Evolutionary conservation across 2,113 vertebrate genomes (phyloP), one percentile per base, ranked within the genome.

Genomic region (Cairina moschata): DNA sequence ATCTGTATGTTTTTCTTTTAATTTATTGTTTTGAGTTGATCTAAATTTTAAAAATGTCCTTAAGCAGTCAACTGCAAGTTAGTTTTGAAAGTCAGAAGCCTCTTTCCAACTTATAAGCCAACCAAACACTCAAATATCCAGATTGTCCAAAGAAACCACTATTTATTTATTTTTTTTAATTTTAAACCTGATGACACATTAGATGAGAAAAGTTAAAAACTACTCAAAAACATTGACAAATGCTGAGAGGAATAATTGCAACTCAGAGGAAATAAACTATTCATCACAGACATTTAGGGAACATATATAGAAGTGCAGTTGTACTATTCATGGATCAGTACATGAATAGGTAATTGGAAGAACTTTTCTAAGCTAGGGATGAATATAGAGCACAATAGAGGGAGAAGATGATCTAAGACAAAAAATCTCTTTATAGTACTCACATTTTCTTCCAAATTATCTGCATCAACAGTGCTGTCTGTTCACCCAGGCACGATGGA

Each of bases 281-380:
- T 97, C 86, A 94, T 36, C 62, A 71, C 87, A 91, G 96, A 90
- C 83, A 71, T 93, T 83, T 91, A 86, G 93, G 91, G 88, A 94
- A 84, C 79, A 80, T 82, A 84, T 84, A 90, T 86, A 96, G 86
- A 97, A 91, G 26, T 89, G 79, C 42, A 88, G 81, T 92, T 66
- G 65, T 73, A 77, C 86, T 94, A 92, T 96, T 95, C 69, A 52
- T 65, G 83, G 90, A 77, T 74, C 60, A 31, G 68, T 71, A 31
- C 71, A 46, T 95, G 87, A 97, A 95, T 76, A 91, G 58, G 72
- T 91, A 94, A 96, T 88, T 95, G 87, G 69, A 91, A 80, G 42
- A 90, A 87, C 71, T 96, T 92, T 88, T 83, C 68, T 69, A 73
- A 31, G 60, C 69, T 83, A 31, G n/a, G 34, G 62, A 65, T 91